Percentiles rank a stretch among this genome's conserved stretches.
Evolutionary conservation across 2,113 vertebrate genomes (phyloP).

Genomic region (Microcebus griseorufus): DNA sequence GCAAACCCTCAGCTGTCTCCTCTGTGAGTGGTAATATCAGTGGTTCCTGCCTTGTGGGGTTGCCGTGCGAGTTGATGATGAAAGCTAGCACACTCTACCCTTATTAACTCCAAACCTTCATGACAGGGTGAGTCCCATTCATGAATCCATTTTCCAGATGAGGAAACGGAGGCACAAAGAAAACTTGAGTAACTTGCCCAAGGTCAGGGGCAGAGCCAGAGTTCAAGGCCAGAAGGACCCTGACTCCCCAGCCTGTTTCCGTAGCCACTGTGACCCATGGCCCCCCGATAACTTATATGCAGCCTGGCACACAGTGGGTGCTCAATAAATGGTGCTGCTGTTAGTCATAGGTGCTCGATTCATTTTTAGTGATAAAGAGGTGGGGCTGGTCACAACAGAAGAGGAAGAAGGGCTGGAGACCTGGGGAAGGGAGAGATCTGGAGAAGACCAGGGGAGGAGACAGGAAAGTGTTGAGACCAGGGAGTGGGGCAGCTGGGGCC

Average conservation of each 20-base stretch:
- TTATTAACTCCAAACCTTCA: background rate
- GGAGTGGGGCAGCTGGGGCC: background rate
- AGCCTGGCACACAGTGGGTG: background rate
- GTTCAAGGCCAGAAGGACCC: background rate
- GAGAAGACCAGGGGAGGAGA: background rate
- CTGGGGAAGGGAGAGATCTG: background rate
- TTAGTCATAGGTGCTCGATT: background rate
- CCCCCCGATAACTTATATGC: background rate
- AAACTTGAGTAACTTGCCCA: background rate
- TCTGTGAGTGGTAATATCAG: background rate
- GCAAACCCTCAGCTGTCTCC: background rate
- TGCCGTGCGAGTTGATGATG: background rate
- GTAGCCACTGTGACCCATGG: background rate
- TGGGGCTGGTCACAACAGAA: background rate
- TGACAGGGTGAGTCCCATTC: background rate
- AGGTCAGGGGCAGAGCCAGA: background rate
- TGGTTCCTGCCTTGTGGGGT: background rate
- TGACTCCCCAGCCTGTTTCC: background rate
- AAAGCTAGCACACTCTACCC: fast-evolving
- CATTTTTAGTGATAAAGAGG: background rate
- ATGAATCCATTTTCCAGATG: background rate
- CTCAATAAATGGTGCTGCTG: background rate
- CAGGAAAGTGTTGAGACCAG: background rate
- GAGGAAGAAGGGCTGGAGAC: background rate
- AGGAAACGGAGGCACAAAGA: background rate